These are phyloP conservation scores for Drosophila subpulchrella DNA, from an alignment of 1,140 invertebrate species.

Conservation along the genomic window DNA sequence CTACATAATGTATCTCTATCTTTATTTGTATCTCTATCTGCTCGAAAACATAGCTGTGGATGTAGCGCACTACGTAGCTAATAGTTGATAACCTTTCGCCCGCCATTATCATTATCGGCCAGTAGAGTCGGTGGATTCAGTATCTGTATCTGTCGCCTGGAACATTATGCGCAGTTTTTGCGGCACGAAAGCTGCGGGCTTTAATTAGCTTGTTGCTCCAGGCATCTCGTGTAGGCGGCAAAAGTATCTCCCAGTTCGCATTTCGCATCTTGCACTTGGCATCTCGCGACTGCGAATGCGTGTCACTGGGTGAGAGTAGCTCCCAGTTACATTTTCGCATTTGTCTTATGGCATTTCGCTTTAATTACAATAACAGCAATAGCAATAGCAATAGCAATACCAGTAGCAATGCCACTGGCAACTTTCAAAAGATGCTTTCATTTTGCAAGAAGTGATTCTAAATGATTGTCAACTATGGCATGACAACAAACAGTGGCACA, in stretches of 20 bases:
- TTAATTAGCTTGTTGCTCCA: conserved; percentile 52
- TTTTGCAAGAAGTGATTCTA: conserved; percentile 82
- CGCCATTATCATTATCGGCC: conserved; percentile 65
- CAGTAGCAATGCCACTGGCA: conserved; percentile 35
- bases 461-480: conserved; percentile 83
- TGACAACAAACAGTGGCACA: conserved; percentile 61
- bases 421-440: conserved; percentile 83
- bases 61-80: conserved; percentile 44
- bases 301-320: conserved; percentile 78
- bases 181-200: conserved; percentile 47
- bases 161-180: conserved; percentile 69
- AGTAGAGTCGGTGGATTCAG: conserved; percentile 12
- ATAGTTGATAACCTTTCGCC: conserved; percentile 60
- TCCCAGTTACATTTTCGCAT: conserved; percentile 76
- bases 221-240: conserved; percentile 37
- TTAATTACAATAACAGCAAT: conserved; percentile 78
- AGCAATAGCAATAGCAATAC: conserved; percentile 12
- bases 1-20: background rate
- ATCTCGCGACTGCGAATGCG: conserved; percentile 52
- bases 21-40: too few relatives aligned
- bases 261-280: background rate
- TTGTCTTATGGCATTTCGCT: conserved; percentile 82
- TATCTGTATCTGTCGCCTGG: conserved; percentile 33
- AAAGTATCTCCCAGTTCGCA: conserved; percentile 29
- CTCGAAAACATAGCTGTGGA: background rate